Evolutionary conservation across 2,797 vertebrate genomes (phyloP).

Genomic region (Babyrousa celebensis): DNA sequence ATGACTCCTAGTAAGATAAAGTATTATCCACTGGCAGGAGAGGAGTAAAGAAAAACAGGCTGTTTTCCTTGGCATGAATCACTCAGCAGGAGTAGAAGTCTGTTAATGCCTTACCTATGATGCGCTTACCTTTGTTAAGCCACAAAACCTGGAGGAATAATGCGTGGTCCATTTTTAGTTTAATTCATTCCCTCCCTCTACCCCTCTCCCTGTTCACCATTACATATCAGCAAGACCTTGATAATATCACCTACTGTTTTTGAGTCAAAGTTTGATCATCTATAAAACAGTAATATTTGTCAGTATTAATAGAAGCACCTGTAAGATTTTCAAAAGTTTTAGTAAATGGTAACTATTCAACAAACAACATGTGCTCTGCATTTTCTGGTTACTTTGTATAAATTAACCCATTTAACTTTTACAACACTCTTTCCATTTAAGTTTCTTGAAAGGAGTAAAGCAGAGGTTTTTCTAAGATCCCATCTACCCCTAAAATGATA

Average conservation of each 20-base stretch:
- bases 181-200: neutral
- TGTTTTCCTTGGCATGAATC: neutral
- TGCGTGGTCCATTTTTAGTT: neutral
- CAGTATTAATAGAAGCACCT: neutral
- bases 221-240: neutral
- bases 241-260: neutral
- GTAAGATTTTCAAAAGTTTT: neutral
- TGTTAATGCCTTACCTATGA: neutral
- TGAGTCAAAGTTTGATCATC: neutral
- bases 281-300: neutral
- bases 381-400: neutral
- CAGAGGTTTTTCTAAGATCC: neutral
- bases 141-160: neutral
- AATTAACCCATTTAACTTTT: neutral
- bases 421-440: neutral
- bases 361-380: neutral
- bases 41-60: neutral
- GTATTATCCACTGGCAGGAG: neutral
- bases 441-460: constrained; percentile 19
- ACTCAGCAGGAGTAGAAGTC: neutral
- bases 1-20: neutral
- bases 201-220: neutral
- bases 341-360: neutral
- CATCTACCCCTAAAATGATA: neutral
- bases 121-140: constrained; percentile 22